Base-by-base conservation (phyloP, 2,113 vertebrate species). In the Blennius ocellaris region DNA sequence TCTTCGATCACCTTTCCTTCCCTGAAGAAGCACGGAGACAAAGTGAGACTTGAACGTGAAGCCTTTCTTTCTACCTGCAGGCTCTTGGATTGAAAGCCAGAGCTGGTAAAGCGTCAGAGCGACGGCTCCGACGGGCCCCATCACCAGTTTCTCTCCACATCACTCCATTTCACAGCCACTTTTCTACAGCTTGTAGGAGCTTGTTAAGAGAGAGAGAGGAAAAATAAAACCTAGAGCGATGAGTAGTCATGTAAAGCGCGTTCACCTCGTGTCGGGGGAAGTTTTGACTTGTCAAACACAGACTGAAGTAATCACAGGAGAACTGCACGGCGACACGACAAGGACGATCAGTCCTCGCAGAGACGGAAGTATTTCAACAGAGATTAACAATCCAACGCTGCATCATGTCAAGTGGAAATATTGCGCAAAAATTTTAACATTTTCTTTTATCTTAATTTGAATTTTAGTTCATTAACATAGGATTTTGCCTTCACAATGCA, bases 121-220 rank as follows among this genome's bases (percentile, higher is more conserved):
- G 21, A 30, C 63, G 0, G 64, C 8, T 14, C 21, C 21, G 21
- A 30, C 21, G 4, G 21, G 21, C 21, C 21, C 21, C 2, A 30
- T 30, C 21, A 30, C 53, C 65, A 38, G 16, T 74, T 73, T 70
- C 67, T 73, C 57, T 43, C 52, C 10, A 6, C 51, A 30, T 56
- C 49, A 65, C 7, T 38, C 47, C 30, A 37, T 65, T 40, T 57
- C 55, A 64, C 44, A 39, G 2, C 62, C 37, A 16, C 8, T n/a
- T 69, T 52, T 53, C 38, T 51, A 10, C 5, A 63, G 64, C 76
- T 44, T 68, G 49, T 79, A 59, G 5, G 39, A 49, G 47, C 68
- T 74, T 51, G 76, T 82, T 82, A 49, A 57, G 21, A 30, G 21
- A 30, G 21, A 30, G 21, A 30, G 21, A 30, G 21, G 4, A 30